Percentiles rank a stretch among this genome's conserved stretches.
These are phyloP conservation scores for Lagocephalus sceleratus DNA, from an alignment of 2,797 vertebrate genomes.

Conservation along the genomic window DNA sequence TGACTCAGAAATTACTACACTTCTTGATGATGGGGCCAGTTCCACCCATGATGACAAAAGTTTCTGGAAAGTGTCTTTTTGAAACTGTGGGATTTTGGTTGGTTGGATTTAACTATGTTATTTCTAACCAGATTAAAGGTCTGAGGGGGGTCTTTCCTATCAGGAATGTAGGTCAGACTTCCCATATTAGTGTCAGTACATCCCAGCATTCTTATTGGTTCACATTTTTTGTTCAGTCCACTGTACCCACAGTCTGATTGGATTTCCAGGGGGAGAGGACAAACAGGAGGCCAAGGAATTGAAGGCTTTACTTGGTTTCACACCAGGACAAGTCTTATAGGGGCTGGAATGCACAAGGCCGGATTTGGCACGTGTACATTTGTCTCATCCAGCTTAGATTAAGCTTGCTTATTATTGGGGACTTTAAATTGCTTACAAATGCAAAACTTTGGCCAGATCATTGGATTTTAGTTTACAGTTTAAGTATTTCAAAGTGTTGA, in stretches of 20 bases:
- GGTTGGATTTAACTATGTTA: background rate
- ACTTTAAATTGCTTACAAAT: conserved; percentile 14
- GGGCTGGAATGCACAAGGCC: conserved; percentile 8
- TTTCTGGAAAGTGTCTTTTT: background rate
- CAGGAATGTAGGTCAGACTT: conserved; percentile 61
- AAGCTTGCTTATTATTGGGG: conserved; percentile 21
- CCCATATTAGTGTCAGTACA: conserved; percentile 17
- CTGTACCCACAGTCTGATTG: conserved; percentile 7
- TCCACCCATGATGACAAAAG: background rate
- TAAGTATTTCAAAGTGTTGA: conserved; percentile 12
- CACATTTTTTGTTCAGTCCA: conserved; percentile 13
- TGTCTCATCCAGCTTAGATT: conserved; percentile 38
- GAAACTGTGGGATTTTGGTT: conserved; percentile 2
- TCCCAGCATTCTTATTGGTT: conserved; percentile 22
- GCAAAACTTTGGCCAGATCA: conserved; percentile 26
- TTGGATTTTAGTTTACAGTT: conserved; percentile 6
- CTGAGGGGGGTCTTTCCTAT: conserved; percentile 21
- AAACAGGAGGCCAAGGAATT: conserved; percentile 33
- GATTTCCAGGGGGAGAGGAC: conserved; percentile 17
- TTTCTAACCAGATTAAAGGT: background rate
- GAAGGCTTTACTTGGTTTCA: conserved; percentile 28
- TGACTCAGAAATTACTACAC: background rate
- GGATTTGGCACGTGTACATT: conserved; percentile 32
- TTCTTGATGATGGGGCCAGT: background rate
- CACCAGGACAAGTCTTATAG: conserved; percentile 24